phyloP scores from a whole-genome alignment of 2,888 invertebrate species.

The Callyntrura sp. region DNA sequence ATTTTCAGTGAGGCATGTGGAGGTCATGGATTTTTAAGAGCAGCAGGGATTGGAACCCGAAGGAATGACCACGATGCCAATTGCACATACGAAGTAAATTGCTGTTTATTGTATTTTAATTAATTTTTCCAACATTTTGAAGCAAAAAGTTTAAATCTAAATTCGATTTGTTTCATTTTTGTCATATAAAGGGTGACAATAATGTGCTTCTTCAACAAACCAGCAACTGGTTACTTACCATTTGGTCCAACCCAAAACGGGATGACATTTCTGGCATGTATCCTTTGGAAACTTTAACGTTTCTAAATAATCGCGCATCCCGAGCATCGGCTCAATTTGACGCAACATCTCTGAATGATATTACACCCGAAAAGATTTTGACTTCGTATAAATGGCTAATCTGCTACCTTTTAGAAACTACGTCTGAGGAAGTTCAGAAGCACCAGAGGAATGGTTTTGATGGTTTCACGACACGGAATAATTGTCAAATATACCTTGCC shows the following conservation, averaged over 20 bases:
- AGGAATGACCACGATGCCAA: conserved; percentile 95
- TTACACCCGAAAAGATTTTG: conserved; percentile 88
- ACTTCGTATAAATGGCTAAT: conserved; percentile 93
- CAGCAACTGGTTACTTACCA: conserved; percentile 92
- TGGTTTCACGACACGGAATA: conserved; percentile 92
- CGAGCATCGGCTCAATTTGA: conserved; percentile 86
- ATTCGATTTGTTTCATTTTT: too few species aligned
- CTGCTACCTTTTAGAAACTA: conserved; percentile 90
- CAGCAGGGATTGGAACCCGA: conserved; percentile 93
- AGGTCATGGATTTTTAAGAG: conserved; percentile 94
- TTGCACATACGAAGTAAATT: conserved; percentile 90
- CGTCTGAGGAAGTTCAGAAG: conserved; percentile 88
- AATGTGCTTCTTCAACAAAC: conserved; percentile 95
- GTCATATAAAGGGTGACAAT: too few species aligned
- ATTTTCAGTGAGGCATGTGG: conserved; percentile 73
- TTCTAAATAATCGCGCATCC: conserved; percentile 88
- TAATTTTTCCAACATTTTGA: too few species aligned
- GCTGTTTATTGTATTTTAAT: too few species aligned
- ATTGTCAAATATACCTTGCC: conserved; percentile 94
- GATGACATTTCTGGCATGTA: too few species aligned
- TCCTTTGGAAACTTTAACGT: conserved; percentile 90
- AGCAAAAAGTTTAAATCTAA: too few species aligned
- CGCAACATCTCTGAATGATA: conserved; percentile 86
- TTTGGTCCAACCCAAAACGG: conserved; percentile 75
- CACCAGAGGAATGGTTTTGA: conserved; percentile 86